Base-by-base conservation (phyloP, 2,113 vertebrate genomes). In the Hystrix brachyura region DNA sequence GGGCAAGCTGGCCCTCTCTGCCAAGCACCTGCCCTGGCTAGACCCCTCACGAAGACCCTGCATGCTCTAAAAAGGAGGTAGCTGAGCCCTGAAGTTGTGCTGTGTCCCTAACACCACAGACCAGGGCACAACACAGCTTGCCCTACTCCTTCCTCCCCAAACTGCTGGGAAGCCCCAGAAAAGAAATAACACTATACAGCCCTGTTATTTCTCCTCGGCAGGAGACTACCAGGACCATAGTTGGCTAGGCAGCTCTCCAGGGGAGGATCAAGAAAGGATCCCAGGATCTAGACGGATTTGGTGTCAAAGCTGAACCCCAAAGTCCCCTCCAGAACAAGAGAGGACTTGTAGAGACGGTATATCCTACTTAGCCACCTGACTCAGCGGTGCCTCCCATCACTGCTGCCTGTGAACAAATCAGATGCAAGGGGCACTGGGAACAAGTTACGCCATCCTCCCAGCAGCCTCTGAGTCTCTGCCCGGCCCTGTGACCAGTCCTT, bases 61-160 rank as follows among this genome's bases (percentile, higher is more conserved):
- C 17, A 27, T 4, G 4, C 69, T 95, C 97, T 85, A 65, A 60
- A 81, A 57, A 13, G 29, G 19, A 90, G 53, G 79, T 60, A 93
- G 57, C 74, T 95, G 60, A 46, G 86, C 21, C 38, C 0, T 62
- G 59, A 13, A 0, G 32, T 89, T 23, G 18, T 90, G 3, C 15
- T 64, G 71, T 67, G 72, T 32, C 1, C 34, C 48, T 55, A 74
- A 85, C 76, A 18, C 72, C 21, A 0, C 6, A 11, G 7, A 23
- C 0, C 19, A 60, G 53, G 29, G 53, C 9, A 19, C 7, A 84
- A 21, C 19, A 82, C 74, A 92, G 32, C 60, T 43, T 29, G 25
- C 32, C 48, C 38, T 19, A 29, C 21, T 7, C 57, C 67, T 62
- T 53, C 53, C 15, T 46, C 67, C 67, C 29, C n/a, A 80, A 65